Conservation (phyloP, 1,140 invertebrate genomes). For the Bombus affinis region DNA sequence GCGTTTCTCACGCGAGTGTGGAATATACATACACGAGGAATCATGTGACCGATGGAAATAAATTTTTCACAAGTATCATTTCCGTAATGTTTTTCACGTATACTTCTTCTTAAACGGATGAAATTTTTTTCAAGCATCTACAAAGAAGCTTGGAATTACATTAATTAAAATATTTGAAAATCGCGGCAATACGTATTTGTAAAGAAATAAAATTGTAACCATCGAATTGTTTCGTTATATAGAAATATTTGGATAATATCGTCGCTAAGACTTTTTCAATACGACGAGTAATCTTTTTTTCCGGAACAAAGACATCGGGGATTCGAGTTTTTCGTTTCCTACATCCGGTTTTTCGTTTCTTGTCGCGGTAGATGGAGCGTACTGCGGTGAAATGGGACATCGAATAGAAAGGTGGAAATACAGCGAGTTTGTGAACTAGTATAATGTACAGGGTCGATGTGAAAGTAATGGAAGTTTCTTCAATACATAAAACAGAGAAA, state of each 20-base stretch:
- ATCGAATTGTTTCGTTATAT: too few species aligned
- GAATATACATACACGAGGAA: too few species aligned
- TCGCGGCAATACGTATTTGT: too few species aligned
- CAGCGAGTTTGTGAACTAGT: background rate
- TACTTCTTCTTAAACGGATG: too few species aligned
- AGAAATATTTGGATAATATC: background rate
- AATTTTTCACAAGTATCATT: background rate
- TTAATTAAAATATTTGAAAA: too few species aligned
- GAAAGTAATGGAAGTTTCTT: constrained; percentile 26
- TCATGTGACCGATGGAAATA: background rate
- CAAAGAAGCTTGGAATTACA: too few species aligned
- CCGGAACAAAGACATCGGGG: background rate
- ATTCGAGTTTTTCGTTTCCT: background rate
- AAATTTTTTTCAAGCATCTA: too few species aligned
- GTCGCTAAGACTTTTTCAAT: background rate
- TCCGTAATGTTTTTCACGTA: too few species aligned
- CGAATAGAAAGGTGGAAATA: constrained; percentile 20
- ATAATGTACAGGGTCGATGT: constrained; percentile 33
- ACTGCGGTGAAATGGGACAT: background rate
- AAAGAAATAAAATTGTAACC: too few species aligned
- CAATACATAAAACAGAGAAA: background rate
- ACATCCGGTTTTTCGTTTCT: constrained; percentile 13
- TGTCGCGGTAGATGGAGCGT: constrained; percentile 10
- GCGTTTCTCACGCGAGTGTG: background rate
- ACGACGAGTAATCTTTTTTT: background rate